Evolutionary conservation across 2,113 vertebrate species (phyloP).

Genomic region (Campylorhamphus procurvoides): DNA sequence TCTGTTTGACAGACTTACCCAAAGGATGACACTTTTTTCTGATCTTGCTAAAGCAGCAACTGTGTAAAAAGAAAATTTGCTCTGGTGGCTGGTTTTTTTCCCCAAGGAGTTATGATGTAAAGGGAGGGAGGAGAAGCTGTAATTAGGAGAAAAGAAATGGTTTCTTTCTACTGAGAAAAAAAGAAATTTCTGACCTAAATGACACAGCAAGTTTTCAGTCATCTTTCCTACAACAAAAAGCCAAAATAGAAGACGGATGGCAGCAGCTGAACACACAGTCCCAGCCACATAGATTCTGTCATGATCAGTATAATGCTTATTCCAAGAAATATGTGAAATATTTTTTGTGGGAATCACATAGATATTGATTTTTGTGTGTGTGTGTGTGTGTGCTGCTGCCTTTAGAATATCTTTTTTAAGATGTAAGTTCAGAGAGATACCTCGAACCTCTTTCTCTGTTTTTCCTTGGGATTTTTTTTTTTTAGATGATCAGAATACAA

Average conservation of each 20-base stretch:
- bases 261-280: conserved; percentile 25
- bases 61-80: conserved; percentile 31
- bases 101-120: not conserved
- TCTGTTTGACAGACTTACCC: conserved; percentile 68
- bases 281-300: not conserved
- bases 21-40: conserved; percentile 57
- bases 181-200: not conserved
- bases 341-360: not conserved
- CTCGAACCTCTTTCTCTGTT: not conserved
- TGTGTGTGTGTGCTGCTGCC: not conserved
- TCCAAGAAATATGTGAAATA: conserved; percentile 7
- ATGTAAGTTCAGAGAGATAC: not conserved
- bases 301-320: not conserved
- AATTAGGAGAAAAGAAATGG: not conserved
- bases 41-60: conserved; percentile 30
- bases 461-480: not conserved
- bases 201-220: conserved; percentile 60
- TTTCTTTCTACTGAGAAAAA: not conserved
- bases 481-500: not conserved
- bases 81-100: conserved; percentile 17
- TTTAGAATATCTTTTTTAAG: not conserved
- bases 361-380: not conserved
- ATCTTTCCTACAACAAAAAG: conserved; percentile 25
- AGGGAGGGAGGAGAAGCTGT: not conserved
- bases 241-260: not conserved